Conservation (phyloP, 2,113 vertebrate genomes). For the Fulica atra region DNA sequence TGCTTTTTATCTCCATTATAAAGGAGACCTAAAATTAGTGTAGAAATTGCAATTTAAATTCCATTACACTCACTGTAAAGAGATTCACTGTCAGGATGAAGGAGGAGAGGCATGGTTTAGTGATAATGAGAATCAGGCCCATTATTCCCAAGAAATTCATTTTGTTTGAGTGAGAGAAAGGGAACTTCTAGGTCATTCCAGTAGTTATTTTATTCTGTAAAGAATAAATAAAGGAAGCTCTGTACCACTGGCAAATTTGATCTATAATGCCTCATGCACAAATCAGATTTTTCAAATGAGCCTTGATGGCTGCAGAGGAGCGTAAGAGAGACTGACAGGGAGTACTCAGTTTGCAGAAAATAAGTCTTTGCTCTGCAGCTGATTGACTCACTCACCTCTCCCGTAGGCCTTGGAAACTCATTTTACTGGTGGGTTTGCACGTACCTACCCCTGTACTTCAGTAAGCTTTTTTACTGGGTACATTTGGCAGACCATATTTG, state of each 20-base stretch:
- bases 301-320: slow-evolving; percentile 21
- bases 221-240: slow-evolving; percentile 48
- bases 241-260: slow-evolving; percentile 41
- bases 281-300: slow-evolving; percentile 54
- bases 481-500: background rate
- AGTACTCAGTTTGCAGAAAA: slow-evolving; percentile 12
- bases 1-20: slow-evolving; percentile 17
- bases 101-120: slow-evolving; percentile 26
- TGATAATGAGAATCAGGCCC: slow-evolving; percentile 58
- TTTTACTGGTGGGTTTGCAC: background rate
- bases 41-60: slow-evolving; percentile 57
- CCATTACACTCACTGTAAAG: slow-evolving; percentile 22
- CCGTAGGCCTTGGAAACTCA: background rate
- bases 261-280: slow-evolving; percentile 40
- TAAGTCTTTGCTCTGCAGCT: slow-evolving; percentile 17
- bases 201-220: slow-evolving; percentile 39
- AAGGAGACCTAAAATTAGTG: slow-evolving; percentile 57
- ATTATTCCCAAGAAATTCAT: slow-evolving; percentile 55
- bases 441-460: background rate
- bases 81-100: slow-evolving; percentile 51
- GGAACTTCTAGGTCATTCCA: slow-evolving; percentile 53
- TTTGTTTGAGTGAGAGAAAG: slow-evolving; percentile 36
- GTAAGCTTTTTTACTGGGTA: background rate
- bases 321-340: background rate
- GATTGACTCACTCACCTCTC: slow-evolving; percentile 2